phyloP scores from a whole-genome alignment of 2,888 invertebrate genomes.

The Mesochorus sp. region DNA sequence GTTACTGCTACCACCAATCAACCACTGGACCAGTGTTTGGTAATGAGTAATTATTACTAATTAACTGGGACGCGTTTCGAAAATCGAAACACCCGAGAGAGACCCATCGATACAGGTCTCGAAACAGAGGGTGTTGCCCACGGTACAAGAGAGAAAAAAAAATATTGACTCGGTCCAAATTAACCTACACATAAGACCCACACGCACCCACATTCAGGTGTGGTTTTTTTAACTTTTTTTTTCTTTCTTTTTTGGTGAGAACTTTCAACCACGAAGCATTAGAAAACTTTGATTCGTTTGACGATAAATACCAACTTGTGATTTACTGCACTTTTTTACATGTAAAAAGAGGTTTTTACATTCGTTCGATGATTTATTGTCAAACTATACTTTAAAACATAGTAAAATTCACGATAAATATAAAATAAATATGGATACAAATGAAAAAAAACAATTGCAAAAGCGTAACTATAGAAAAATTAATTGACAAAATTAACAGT shows the following conservation, averaged over 20 bases:
- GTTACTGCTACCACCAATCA: slow-evolving; percentile 64
- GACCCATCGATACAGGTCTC: slow-evolving; percentile 25
- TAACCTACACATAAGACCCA: slow-evolving; percentile 57
- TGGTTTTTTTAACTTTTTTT: slow-evolving; percentile 28
- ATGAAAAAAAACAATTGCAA: too few species aligned
- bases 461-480: too few species aligned
- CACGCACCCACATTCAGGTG: slow-evolving; percentile 57
- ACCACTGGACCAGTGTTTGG: slow-evolving; percentile 66
- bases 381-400: too few species aligned
- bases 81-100: slow-evolving; percentile 61
- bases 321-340: slow-evolving; percentile 18
- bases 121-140: slow-evolving; percentile 3
- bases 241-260: not conserved
- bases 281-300: slow-evolving; percentile 9
- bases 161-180: slow-evolving; percentile 49
- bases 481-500: too few species aligned
- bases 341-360: slow-evolving; percentile 33
- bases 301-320: slow-evolving; percentile 8
- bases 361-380: slow-evolving; percentile 39
- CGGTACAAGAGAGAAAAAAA: not conserved
- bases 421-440: too few species aligned
- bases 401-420: too few species aligned
- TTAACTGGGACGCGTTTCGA: slow-evolving; percentile 69
- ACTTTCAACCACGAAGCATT: not conserved
- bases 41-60: slow-evolving; percentile 77